Conservation (phyloP, 2,888 invertebrate species). For the Luperina nickerlii region DNA sequence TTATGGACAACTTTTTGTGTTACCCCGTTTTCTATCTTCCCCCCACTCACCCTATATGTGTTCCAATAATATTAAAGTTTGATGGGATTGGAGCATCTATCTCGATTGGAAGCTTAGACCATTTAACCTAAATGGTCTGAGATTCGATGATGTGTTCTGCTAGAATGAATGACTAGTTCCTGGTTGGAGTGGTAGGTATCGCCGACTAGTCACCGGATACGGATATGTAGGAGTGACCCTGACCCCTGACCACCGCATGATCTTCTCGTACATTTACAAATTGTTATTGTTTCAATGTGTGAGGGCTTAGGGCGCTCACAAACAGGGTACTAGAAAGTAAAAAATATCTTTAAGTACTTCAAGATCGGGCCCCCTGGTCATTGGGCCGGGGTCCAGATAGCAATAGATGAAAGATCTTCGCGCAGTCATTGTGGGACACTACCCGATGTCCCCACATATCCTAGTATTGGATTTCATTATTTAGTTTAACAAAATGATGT, state of each 20-base stretch:
- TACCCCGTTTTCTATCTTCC: too few species aligned
- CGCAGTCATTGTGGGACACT: not conserved
- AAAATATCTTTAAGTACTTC: not conserved
- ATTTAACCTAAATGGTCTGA: not conserved
- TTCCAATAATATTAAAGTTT: not conserved
- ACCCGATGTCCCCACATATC: not conserved
- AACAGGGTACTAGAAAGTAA: not conserved
- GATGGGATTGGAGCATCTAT: not conserved
- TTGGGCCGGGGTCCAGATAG: too few species aligned
- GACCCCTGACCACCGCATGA: not conserved
- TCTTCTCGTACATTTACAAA: not conserved
- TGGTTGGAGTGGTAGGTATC: not conserved
- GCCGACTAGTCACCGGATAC: not conserved
- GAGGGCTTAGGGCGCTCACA: not conserved
- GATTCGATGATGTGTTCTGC: not conserved
- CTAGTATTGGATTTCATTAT: slow-evolving; percentile 7
- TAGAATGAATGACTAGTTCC: not conserved
- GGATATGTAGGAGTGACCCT: not conserved
- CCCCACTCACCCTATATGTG: too few species aligned
- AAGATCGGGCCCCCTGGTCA: not conserved
- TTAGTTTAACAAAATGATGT: slow-evolving; percentile 44
- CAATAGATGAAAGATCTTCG: not conserved
- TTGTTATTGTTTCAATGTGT: not conserved
- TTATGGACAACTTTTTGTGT: too few species aligned
- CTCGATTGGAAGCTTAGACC: not conserved